Conservation (phyloP, 2,888 invertebrate species). For the Schizotus pectinicornis region DNA sequence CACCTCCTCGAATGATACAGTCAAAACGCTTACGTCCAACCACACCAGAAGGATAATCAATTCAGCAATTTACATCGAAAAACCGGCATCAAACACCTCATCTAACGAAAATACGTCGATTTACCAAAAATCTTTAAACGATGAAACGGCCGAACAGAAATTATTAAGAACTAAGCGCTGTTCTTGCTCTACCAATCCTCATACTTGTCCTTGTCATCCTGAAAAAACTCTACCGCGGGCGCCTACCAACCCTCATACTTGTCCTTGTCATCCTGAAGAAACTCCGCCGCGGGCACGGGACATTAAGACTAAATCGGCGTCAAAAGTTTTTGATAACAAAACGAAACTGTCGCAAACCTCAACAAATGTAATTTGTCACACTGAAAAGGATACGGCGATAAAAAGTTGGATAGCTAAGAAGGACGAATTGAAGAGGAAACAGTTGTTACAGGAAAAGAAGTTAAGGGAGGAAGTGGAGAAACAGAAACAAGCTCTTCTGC, state of each 20-base stretch:
- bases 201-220: slow-evolving; percentile 35
- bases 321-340: slow-evolving; percentile 24
- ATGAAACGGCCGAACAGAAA: slow-evolving; percentile 31
- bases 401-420: slow-evolving; percentile 60
- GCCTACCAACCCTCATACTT: slow-evolving; percentile 28
- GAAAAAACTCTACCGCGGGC: slow-evolving; percentile 13
- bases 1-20: too few species aligned
- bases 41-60: slow-evolving; percentile 61
- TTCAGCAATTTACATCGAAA: slow-evolving; percentile 67
- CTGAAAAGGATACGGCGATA: slow-evolving; percentile 37
- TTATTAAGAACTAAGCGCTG: slow-evolving; percentile 20
- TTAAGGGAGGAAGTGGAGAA: slow-evolving; percentile 50
- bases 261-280: slow-evolving; percentile 32
- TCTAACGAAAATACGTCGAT: slow-evolving; percentile 42
- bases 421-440: slow-evolving; percentile 46
- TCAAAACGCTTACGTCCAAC: not conserved
- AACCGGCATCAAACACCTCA: slow-evolving; percentile 47
- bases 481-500: slow-evolving; percentile 52
- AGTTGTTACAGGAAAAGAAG: slow-evolving; percentile 43
- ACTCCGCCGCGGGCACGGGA: slow-evolving; percentile 7
- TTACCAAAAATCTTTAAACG: slow-evolving; percentile 31
- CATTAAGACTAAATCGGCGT: slow-evolving; percentile 1
- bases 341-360: slow-evolving; percentile 31
- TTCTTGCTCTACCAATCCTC: slow-evolving; percentile 26
- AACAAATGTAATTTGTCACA: not conserved